A percentile compares a stretch with the other conserved stretches of the same genome.
phyloP scores from a whole-genome alignment of 2,888 invertebrate species.

The Parnassius glacialis region DNA sequence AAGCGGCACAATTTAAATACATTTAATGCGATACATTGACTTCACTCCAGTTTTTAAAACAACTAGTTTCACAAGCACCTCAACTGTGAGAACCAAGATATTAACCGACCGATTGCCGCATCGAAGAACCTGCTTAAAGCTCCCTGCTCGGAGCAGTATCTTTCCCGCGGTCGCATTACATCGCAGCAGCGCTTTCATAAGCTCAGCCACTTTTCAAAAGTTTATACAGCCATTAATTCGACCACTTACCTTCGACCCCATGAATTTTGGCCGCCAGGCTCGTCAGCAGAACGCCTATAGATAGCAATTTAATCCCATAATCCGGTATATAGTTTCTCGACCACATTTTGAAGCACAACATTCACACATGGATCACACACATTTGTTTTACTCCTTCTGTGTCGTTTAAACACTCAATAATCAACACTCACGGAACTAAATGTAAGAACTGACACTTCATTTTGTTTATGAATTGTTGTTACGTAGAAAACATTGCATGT shows the following conservation, averaged over 20 bases:
- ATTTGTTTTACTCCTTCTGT: constrained; percentile 78
- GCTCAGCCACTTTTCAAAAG: constrained; percentile 58
- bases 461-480: constrained; percentile 76
- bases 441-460: constrained; percentile 79
- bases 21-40: constrained; percentile 72
- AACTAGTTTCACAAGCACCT: constrained; percentile 74
- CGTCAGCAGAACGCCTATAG: constrained; percentile 67
- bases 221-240: constrained; percentile 39
- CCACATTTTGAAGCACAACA: constrained; percentile 84
- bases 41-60: constrained; percentile 79
- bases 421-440: constrained; percentile 79
- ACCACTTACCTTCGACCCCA: constrained; percentile 81
- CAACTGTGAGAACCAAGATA: constrained; percentile 73
- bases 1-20: constrained; percentile 67
- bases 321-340: constrained; percentile 85
- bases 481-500: constrained; percentile 63
- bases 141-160: constrained; percentile 48
- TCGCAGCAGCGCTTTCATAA: constrained; percentile 71
- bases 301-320: constrained; percentile 84
- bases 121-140: constrained; percentile 51
- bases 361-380: constrained; percentile 81
- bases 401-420: constrained; percentile 68
- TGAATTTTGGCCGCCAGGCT: constrained; percentile 71
- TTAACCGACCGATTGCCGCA: constrained; percentile 56
- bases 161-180: constrained; percentile 52